A percentile compares a stretch with the other conserved stretches of the same genome.
Conservation (phyloP, 2,797 vertebrate genomes). For the Oreochromis grahami region DNA sequence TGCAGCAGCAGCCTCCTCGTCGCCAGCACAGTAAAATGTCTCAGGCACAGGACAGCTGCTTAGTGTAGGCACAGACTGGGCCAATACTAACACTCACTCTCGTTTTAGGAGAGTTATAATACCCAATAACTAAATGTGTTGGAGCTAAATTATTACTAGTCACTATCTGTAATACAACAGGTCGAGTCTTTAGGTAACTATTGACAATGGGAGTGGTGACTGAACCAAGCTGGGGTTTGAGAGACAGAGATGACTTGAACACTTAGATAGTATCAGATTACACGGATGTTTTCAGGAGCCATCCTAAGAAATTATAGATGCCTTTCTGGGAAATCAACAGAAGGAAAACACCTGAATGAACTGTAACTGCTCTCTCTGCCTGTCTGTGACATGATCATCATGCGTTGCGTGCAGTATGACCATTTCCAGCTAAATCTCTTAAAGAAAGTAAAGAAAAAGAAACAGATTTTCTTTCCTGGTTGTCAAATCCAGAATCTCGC, state of each 20-base stretch:
- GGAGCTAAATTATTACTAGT: background rate
- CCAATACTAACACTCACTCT: background rate
- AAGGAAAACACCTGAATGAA: background rate
- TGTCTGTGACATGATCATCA: background rate
- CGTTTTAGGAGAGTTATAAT: background rate
- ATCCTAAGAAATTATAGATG: background rate
- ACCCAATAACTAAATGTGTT: background rate
- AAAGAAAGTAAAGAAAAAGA: slow-evolving; percentile 30
- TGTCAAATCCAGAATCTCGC: background rate
- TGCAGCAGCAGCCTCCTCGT: too few species aligned
- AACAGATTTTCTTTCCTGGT: slow-evolving; percentile 47
- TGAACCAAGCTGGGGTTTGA: background rate
- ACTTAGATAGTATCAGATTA: background rate
- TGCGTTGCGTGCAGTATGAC: background rate
- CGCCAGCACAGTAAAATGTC: background rate
- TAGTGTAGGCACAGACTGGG: background rate
- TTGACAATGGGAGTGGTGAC: background rate
- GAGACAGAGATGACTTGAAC: background rate
- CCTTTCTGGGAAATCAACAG: background rate
- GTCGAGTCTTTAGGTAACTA: background rate
- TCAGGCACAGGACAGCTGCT: background rate
- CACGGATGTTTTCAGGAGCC: background rate
- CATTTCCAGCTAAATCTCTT: background rate
- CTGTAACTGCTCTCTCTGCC: background rate
- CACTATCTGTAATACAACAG: background rate